phyloP scores from a whole-genome alignment of 2,113 vertebrate species.

The Perca flavescens region DNA sequence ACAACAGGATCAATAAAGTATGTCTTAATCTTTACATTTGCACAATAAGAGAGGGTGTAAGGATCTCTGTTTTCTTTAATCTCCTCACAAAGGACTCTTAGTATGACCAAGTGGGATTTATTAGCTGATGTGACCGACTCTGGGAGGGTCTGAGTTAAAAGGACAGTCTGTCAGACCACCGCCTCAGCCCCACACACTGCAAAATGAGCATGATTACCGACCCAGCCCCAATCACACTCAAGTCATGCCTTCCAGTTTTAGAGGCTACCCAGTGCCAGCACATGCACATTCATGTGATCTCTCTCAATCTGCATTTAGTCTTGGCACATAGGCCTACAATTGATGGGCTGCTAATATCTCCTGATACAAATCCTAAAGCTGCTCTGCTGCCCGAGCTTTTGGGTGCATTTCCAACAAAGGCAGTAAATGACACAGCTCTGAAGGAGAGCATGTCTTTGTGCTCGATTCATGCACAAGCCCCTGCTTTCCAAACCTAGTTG shows the following conservation, averaged over 20 bases:
- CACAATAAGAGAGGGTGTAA: neutral
- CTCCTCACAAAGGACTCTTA: neutral
- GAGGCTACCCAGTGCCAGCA: conserved; percentile 4
- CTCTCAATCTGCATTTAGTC: conserved; percentile 33
- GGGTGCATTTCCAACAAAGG: conserved; percentile 69
- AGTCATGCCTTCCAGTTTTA: conserved; percentile 25
- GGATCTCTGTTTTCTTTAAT: neutral
- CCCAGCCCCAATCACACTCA: conserved; percentile 12
- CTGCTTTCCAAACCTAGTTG: neutral
- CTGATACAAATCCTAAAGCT: conserved; percentile 26
- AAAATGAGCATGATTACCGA: conserved; percentile 47
- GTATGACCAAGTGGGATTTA: neutral
- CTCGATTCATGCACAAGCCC: conserved; percentile 35
- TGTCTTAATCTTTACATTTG: conserved; percentile 5
- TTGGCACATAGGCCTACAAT: conserved; percentile 4
- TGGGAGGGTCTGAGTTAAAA: conserved; percentile 13
- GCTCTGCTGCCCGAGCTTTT: conserved; percentile 27
- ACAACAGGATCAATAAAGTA: too few species aligned
- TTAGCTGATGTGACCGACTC: neutral
- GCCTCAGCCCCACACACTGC: conserved; percentile 26
- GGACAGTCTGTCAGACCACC: conserved; percentile 40
- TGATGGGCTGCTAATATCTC: conserved; percentile 5
- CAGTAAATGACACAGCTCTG: conserved; percentile 54
- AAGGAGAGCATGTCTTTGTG: conserved; percentile 73
- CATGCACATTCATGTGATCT: conserved; percentile 13